These are phyloP conservation scores for Tetrapedia diversipes DNA, from an alignment of 2,888 invertebrate genomes.

Conservation along the genomic window DNA sequence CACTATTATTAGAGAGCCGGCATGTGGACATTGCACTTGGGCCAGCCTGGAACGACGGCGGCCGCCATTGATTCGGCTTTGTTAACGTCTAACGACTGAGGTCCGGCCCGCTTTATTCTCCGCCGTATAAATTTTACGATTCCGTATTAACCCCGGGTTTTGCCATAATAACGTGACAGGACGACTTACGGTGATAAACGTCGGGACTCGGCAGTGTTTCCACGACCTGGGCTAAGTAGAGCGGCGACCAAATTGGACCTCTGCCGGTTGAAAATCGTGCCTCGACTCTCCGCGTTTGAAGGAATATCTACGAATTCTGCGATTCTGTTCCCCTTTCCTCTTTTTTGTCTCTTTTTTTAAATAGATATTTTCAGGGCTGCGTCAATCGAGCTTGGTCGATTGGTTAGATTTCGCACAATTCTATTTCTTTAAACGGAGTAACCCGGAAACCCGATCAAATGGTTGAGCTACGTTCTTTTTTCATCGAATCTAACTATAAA, in stretches of 20 bases:
- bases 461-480: no score
- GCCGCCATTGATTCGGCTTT: constrained; percentile 49
- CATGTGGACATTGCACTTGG: constrained; percentile 46
- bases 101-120: constrained; percentile 40
- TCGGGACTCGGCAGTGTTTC: constrained; percentile 19
- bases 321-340: no score
- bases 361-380: not conserved
- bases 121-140: constrained; percentile 44
- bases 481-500: no score
- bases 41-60: constrained; percentile 12
- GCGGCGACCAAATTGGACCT: constrained; percentile 17
- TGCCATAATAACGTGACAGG: constrained; percentile 29
- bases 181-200: constrained; percentile 37
- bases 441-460: no score
- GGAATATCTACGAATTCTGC: no score
- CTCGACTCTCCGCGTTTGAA: not conserved
- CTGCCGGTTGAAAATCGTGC: not conserved
- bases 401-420: no score
- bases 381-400: no score
- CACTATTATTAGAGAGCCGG: constrained; percentile 53
- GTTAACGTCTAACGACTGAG: constrained; percentile 49
- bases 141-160: constrained; percentile 33
- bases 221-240: constrained; percentile 12
- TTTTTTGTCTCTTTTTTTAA: not conserved
- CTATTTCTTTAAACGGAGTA: no score